Percentiles rank a stretch among this genome's conserved stretches.
These are phyloP conservation scores for Poecilia wingei DNA, from an alignment of 2,797 vertebrate genomes.

Conservation along the genomic window DNA sequence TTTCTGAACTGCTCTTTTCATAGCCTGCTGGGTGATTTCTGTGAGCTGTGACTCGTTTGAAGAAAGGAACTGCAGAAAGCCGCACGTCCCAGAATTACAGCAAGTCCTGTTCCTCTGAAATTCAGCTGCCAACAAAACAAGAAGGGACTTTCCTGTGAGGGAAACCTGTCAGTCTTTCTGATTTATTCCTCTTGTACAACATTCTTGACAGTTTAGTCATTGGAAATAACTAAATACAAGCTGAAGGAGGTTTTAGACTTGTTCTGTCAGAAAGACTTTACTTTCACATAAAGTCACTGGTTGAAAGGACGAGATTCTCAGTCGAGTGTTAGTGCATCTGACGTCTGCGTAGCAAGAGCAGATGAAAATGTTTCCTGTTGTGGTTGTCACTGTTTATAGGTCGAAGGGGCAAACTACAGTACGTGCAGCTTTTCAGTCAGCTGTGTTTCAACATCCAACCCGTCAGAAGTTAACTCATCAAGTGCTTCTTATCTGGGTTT, in stretches of 20 bases:
- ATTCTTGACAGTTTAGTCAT: not conserved
- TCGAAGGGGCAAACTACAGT: constrained; percentile 6
- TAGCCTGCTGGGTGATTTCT: not conserved
- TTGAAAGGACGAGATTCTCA: not conserved
- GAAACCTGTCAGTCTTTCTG: not conserved
- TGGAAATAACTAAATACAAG: not conserved
- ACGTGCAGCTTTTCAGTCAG: constrained; percentile 51
- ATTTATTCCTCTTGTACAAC: not conserved
- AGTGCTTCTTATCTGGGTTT: not conserved
- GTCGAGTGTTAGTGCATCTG: not conserved
- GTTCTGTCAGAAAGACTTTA: not conserved
- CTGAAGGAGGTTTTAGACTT: not conserved
- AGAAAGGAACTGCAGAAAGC: constrained; percentile 19
- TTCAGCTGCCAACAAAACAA: not conserved
- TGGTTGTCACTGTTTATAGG: constrained; percentile 21
- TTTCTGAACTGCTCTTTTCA: not conserved
- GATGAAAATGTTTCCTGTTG: constrained; percentile 25
- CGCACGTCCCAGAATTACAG: not conserved
- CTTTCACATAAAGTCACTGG: not conserved
- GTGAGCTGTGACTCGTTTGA: constrained; percentile 6
- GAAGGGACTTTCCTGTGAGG: constrained; percentile 38
- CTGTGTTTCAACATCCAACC: not conserved
- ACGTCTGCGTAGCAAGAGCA: not conserved
- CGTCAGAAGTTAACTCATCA: not conserved
- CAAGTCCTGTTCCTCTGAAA: constrained; percentile 25